A percentile compares a stretch with the other conserved stretches of the same genome.
phyloP scores from a whole-genome alignment of 2,797 vertebrate genomes.

The Simalia tracyae region DNA sequence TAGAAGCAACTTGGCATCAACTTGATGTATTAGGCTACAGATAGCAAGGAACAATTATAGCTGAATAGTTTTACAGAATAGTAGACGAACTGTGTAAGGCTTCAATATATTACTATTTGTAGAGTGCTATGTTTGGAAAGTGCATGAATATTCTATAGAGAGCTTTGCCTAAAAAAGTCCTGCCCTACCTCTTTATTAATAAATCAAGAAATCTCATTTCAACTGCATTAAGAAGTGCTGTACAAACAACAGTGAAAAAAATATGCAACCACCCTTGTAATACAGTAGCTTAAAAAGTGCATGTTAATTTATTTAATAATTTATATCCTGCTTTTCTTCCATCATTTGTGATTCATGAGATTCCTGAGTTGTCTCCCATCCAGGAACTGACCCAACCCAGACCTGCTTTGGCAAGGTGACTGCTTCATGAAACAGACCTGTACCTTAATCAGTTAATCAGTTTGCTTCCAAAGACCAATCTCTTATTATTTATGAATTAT shows the following conservation, averaged over 20 bases:
- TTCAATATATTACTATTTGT: background rate
- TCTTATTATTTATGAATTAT: background rate
- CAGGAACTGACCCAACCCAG: background rate
- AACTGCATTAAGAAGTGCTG: background rate
- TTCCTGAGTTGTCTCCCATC: background rate
- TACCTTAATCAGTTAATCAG: background rate
- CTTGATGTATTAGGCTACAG: background rate
- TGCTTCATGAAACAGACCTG: background rate
- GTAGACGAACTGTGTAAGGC: background rate
- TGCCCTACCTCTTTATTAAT: background rate
- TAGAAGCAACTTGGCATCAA: background rate
- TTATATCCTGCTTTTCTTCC: background rate
- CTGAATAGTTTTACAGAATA: background rate
- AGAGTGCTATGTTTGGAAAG: background rate
- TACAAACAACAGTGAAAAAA: background rate
- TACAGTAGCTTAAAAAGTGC: background rate
- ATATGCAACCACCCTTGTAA: background rate
- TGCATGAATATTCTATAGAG: background rate
- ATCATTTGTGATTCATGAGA: background rate
- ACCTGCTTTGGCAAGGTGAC: background rate
- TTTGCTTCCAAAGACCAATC: background rate
- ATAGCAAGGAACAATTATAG: background rate
- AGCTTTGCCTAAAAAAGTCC: background rate
- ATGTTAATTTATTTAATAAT: background rate
- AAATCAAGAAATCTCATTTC: background rate